These are phyloP conservation scores for Penaeus japonicus DNA, from an alignment of 1,140 invertebrate genomes.

Conservation along the genomic window DNA sequence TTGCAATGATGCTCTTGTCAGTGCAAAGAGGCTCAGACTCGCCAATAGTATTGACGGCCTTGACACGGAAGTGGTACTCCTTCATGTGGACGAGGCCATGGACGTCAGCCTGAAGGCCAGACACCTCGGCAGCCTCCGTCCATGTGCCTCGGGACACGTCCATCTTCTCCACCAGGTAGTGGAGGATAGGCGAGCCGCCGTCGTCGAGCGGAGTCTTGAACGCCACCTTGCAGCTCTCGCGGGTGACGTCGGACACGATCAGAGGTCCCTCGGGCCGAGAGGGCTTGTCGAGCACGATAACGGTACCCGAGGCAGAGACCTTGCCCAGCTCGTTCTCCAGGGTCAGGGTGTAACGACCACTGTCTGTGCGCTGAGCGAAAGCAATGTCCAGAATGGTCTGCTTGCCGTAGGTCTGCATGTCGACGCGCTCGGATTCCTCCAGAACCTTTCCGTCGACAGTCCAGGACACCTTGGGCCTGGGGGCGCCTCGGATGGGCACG, in stretches of 20 bases:
- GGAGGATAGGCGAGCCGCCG: slow-evolving; percentile 92
- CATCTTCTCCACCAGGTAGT: slow-evolving; percentile 98
- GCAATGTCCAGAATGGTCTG: slow-evolving; percentile 87
- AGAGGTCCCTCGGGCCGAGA: slow-evolving; percentile 86
- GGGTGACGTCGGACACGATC: slow-evolving; percentile 83
- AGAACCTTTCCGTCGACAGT: slow-evolving; percentile 83
- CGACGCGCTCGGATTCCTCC: slow-evolving; percentile 71
- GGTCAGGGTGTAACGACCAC: slow-evolving; percentile 84
- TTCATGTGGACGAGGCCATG: slow-evolving; percentile 89
- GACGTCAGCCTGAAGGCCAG: slow-evolving; percentile 81
- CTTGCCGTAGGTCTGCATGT: slow-evolving; percentile 76
- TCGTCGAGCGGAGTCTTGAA: slow-evolving; percentile 87
- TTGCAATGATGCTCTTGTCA: slow-evolving; percentile 86
- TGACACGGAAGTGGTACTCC: slow-evolving; percentile 84
- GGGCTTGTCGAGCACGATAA: slow-evolving; percentile 88
- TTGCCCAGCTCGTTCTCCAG: slow-evolving; percentile 85
- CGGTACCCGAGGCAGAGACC: slow-evolving; percentile 81
- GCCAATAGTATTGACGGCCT: slow-evolving; percentile 93
- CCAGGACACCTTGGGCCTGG: slow-evolving; percentile 76
- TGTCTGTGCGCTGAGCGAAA: slow-evolving; percentile 81
- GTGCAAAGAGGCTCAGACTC: slow-evolving; percentile 90
- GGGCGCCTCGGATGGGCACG: slow-evolving; percentile 78
- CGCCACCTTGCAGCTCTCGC: slow-evolving; percentile 85
- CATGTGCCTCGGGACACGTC: slow-evolving; percentile 93
- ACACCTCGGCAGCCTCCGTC: slow-evolving; percentile 90